phyloP scores from a whole-genome alignment of 2,797 vertebrate species.

The Vipera ursinii region DNA sequence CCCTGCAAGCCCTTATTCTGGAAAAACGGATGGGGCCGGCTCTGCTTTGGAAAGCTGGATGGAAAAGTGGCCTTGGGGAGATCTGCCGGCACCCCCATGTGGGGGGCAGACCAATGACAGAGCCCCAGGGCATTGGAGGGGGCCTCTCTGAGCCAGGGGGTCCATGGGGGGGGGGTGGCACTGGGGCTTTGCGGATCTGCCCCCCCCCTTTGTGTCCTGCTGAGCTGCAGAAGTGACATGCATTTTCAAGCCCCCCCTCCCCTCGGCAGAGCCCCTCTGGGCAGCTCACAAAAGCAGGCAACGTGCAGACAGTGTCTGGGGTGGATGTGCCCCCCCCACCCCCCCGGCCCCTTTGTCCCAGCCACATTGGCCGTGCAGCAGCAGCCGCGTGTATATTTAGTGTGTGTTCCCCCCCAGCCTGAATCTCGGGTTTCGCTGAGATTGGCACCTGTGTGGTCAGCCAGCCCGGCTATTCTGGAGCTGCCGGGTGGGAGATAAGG shows the following conservation, averaged over 20 bases:
- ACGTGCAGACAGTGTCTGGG: neutral
- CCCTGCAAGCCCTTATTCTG: neutral
- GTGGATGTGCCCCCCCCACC: neutral
- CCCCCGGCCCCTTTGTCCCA: constrained; percentile 24
- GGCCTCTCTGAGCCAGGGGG: neutral
- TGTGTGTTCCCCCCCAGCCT: neutral
- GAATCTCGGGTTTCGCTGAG: constrained; percentile 25
- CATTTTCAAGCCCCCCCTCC: neutral
- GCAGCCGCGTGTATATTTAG: constrained; percentile 23
- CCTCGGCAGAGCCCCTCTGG: neutral
- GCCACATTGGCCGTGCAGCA: neutral
- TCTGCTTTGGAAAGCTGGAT: too few relatives aligned
- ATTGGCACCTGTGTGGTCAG: constrained; percentile 38
- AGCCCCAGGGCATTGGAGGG: neutral
- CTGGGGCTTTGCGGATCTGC: too few relatives aligned
- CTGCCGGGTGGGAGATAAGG: constrained; percentile 5
- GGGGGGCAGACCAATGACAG: neutral
- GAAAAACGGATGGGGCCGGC: neutral
- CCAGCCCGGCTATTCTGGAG: constrained; percentile 53
- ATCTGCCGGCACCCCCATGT: too few relatives aligned
- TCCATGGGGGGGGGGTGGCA: neutral
- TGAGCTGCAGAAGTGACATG: neutral
- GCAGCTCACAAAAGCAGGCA: neutral
- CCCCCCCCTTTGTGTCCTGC: neutral
- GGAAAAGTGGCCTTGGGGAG: neutral